Evolutionary conservation across 2,797 vertebrate genomes (phyloP).

Genomic region (Aratinga solstitialis): DNA sequence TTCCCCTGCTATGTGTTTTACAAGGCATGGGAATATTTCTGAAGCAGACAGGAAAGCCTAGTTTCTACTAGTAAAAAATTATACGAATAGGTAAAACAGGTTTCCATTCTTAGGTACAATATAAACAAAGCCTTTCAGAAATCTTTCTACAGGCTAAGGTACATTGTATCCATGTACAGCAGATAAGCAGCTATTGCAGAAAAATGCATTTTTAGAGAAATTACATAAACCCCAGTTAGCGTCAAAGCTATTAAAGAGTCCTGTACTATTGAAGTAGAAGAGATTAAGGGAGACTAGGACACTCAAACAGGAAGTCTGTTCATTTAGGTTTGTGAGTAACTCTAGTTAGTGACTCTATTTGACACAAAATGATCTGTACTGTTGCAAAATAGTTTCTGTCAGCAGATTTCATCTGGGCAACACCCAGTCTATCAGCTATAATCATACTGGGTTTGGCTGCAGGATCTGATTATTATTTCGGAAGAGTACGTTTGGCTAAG

Average conservation of each 20-base stretch:
- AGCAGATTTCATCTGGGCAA: constrained; percentile 13
- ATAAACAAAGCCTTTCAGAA: not conserved
- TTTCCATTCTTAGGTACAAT: not conserved
- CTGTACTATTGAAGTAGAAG: not conserved
- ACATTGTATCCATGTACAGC: not conserved
- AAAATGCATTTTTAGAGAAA: not conserved
- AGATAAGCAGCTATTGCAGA: not conserved
- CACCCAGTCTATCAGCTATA: not conserved
- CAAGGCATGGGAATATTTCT: not conserved
- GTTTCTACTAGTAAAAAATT: not conserved
- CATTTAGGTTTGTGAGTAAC: not conserved
- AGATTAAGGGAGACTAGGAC: not conserved
- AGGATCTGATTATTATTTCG: not conserved
- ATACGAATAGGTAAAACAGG: not conserved
- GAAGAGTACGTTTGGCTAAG: not conserved
- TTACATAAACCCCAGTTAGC: not conserved
- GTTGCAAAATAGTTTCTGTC: constrained; percentile 43
- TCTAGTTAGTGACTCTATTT: not conserved
- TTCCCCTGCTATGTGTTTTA: not conserved
- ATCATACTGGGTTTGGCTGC: not conserved
- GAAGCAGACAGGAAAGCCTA: not conserved
- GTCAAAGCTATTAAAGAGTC: not conserved
- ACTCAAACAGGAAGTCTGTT: constrained; percentile 11
- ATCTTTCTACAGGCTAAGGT: not conserved
- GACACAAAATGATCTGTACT: not conserved